Percentiles rank a stretch among this genome's conserved stretches.
Conservation (phyloP, 1,140 invertebrate genomes). For the Caenorhabditis inopinata region DNA sequence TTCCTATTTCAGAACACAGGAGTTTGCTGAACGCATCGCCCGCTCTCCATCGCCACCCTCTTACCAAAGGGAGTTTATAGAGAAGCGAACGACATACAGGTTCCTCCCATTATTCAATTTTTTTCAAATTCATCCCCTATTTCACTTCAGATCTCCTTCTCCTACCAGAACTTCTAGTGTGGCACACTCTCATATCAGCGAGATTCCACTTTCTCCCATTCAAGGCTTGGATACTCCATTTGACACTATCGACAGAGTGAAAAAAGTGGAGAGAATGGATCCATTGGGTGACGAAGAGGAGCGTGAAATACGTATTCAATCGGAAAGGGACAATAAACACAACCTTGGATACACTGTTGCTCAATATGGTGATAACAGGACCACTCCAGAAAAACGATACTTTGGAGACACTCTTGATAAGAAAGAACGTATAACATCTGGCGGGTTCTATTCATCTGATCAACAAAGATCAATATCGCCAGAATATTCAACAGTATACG, state of each 20-base stretch:
- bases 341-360: slow-evolving; percentile 44
- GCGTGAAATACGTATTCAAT: slow-evolving; percentile 12
- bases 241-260: not conserved
- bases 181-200: not conserved
- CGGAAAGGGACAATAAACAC: slow-evolving; percentile 9
- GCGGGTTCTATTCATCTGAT: not conserved
- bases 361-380: slow-evolving; percentile 31
- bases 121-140: not conserved
- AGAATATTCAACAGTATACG: slow-evolving; percentile 38
- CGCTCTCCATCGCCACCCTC: slow-evolving; percentile 11
- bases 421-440: slow-evolving; percentile 16
- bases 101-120: not conserved
- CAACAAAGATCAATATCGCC: slow-evolving; percentile 14
- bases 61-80: slow-evolving; percentile 18
- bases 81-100: not conserved
- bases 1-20: not conserved
- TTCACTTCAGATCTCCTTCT: slow-evolving; percentile 26
- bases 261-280: slow-evolving; percentile 41
- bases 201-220: not conserved
- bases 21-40: slow-evolving; percentile 18
- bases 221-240: slow-evolving; percentile 20
- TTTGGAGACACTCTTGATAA: slow-evolving; percentile 41
- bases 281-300: slow-evolving; percentile 38
- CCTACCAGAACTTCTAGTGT: slow-evolving; percentile 11
- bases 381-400: slow-evolving; percentile 18